Conservation (phyloP, 1,140 invertebrate genomes). For the Macrocentrus cingulum region DNA sequence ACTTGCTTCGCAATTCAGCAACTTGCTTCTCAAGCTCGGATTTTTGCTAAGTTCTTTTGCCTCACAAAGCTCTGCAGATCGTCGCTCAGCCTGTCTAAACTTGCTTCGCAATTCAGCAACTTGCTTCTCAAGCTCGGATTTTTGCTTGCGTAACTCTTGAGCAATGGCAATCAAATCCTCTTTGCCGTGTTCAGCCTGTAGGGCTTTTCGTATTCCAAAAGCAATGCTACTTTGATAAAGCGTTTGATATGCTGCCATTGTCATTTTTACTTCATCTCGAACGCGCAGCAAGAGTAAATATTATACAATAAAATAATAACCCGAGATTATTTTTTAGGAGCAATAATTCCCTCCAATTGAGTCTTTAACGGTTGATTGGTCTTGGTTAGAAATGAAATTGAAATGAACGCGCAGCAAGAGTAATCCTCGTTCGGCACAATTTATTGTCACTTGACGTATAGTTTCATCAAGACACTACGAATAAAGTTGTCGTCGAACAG, state of each 20-base stretch:
- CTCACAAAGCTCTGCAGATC: too few relatives aligned
- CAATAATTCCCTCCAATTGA: too few relatives aligned
- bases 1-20: constrained; percentile 83
- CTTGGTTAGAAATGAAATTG: too few relatives aligned
- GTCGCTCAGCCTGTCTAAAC: constrained; percentile 81
- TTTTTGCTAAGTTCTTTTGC: too few relatives aligned
- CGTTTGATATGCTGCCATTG: constrained; percentile 89
- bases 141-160: constrained; percentile 68
- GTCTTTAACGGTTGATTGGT: too few relatives aligned
- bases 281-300: constrained; percentile 90
- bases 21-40: constrained; percentile 76
- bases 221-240: constrained; percentile 97
- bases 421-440: too few relatives aligned
- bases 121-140: constrained; percentile 74
- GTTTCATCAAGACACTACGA: too few relatives aligned
- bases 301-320: constrained; percentile 94
- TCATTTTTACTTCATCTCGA: constrained; percentile 94
- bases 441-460: too few relatives aligned
- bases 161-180: constrained; percentile 66
- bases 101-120: constrained; percentile 81
- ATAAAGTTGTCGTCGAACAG: too few relatives aligned
- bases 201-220: constrained; percentile 97
- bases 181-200: constrained; percentile 76
- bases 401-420: too few relatives aligned
- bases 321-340: too few relatives aligned